Base-by-base conservation (phyloP, 2,888 invertebrate genomes). In the Patella ulyssiponensis region DNA sequence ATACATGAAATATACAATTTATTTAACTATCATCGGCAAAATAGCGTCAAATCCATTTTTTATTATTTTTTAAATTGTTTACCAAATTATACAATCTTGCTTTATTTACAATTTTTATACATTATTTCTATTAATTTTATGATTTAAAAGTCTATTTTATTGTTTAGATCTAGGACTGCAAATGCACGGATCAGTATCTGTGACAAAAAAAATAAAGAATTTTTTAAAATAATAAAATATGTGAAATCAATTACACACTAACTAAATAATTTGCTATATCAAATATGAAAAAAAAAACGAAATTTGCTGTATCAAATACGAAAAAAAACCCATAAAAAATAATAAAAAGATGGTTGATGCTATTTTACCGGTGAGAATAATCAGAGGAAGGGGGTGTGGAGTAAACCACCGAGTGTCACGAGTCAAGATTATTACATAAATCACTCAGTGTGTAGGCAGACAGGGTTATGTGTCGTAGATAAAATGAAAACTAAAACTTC, bases 331-430 rank as follows among this genome's bases (percentile, higher is more conserved):
- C 7, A 17, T 27, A 20, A 33, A 33, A 23, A 23, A 23, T 17
- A 23, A n/a, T 17, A 71, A 71, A 23, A n/a, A 71, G 27, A 71
- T 17, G 20, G 64, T 64, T 64, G 64, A 64, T 64, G 64, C 64
- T 64, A 64, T 64, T 64, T 64, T 64, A 64, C 64, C 64, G 64
- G 64, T 64, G 64, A 64, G 23, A 64, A 64, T 64, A 64, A 64
- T 64, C 64, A 64, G 64, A 64, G 23, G 64, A 64, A 23, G 23
- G 64, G 64, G 64, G 64, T 64, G 64, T 20, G 64, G 64, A 23
- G 11, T 64, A 64, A 23, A 64, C 64, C 64, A 64, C 64, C 23
- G 23, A 23, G 64, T 23, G 64, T 64, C 23, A 64, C 64, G 64
- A 64, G 64, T 64, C 64, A 64, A 64, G 64, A 64, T 64, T 23